These are phyloP conservation scores for Anoura caudifer DNA, from an alignment of 2,113 vertebrate genomes.

Conservation along the genomic window DNA sequence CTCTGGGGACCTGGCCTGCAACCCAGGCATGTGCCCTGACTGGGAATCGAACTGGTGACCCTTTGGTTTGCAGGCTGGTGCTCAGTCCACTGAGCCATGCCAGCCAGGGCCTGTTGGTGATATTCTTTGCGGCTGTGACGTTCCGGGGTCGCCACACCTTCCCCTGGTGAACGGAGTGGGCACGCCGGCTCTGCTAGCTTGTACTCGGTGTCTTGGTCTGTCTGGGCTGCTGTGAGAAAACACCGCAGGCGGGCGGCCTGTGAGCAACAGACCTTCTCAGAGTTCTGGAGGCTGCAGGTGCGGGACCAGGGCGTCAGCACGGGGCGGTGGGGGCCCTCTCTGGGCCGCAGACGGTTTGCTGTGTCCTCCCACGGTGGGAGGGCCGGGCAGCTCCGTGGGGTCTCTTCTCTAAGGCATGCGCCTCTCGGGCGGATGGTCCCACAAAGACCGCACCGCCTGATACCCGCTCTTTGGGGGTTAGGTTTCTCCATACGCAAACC, in stretches of 20 bases:
- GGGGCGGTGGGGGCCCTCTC: not conserved
- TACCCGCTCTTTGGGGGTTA: not conserved
- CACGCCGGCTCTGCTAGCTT: not conserved
- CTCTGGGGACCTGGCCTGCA: too few species aligned
- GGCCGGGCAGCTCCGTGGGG: rapidly evolving
- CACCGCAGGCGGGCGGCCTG: not conserved
- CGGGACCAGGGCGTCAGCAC: rapidly evolving
- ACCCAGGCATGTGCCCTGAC: too few species aligned
- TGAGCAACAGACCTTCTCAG: not conserved
- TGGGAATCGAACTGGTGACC: too few species aligned
- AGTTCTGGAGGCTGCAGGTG: not conserved
- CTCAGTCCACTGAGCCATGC: too few species aligned
- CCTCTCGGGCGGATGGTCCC: rapidly evolving
- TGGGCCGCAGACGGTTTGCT: not conserved
- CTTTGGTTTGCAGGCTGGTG: too few species aligned
- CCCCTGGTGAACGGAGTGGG: not conserved
- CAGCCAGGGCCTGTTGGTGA: not conserved
- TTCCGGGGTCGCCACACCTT: not conserved
- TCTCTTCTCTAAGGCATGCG: rapidly evolving
- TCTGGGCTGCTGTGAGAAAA: rapidly evolving
- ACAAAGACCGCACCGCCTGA: not conserved
- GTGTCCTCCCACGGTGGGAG: not conserved
- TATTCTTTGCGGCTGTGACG: not conserved
- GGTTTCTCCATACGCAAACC: rapidly evolving
- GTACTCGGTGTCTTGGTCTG: not conserved